These are phyloP conservation scores for Unio delphinus DNA, from an alignment of 2,888 invertebrate species.

Conservation along the genomic window DNA sequence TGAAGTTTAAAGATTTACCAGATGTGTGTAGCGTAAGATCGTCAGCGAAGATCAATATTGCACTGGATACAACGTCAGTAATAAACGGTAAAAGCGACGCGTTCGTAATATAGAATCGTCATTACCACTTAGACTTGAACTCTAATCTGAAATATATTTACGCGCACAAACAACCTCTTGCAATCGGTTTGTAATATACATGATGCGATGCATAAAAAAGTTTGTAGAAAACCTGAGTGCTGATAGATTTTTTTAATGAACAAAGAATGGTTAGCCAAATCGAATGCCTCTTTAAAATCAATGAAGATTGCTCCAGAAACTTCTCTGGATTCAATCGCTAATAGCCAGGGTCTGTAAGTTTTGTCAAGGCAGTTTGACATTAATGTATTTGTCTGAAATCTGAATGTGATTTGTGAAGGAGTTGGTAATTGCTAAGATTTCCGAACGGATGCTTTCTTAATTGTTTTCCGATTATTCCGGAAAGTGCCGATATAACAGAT, in stretches of 20 bases:
- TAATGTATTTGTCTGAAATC: conserved; percentile 3
- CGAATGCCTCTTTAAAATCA: conserved; percentile 1
- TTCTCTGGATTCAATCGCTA: neutral
- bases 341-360: neutral
- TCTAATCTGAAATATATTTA: too few species aligned
- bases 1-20: too few species aligned
- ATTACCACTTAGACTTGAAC: too few species aligned
- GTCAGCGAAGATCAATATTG: too few species aligned
- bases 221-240: neutral
- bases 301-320: neutral
- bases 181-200: too few species aligned
- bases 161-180: too few species aligned
- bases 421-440: neutral
- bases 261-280: neutral
- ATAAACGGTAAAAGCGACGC: too few species aligned
- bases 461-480: neutral
- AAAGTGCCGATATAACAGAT: neutral
- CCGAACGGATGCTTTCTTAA: neutral
- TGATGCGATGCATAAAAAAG: too few species aligned
- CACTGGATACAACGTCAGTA: too few species aligned
- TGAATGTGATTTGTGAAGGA: neutral
- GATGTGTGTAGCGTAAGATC: too few species aligned
- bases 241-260: neutral
- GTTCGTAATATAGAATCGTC: too few species aligned
- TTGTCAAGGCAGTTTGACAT: conserved; percentile 4